phyloP scores from a whole-genome alignment of 2,113 vertebrate species.

The Gymnogyps californianus region DNA sequence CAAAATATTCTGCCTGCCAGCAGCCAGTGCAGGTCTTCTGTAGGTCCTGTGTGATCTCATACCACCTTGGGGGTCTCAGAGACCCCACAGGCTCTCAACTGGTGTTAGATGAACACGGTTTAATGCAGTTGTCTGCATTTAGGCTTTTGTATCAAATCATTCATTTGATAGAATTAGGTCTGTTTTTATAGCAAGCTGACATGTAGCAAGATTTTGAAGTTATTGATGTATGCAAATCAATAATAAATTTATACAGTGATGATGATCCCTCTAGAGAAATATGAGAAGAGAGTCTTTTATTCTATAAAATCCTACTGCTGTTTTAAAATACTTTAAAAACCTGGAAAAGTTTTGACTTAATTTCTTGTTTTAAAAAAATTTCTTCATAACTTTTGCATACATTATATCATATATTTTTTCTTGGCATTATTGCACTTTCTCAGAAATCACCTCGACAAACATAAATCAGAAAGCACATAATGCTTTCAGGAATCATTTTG shows the following conservation, averaged over 20 bases:
- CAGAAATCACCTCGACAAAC: background rate
- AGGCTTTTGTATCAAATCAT: background rate
- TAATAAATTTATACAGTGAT: background rate
- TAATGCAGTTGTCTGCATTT: background rate
- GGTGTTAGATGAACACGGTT: background rate
- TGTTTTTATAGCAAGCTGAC: background rate
- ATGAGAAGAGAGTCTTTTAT: background rate
- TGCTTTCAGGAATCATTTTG: background rate
- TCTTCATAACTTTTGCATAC: background rate
- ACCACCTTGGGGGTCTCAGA: background rate
- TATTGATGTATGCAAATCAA: background rate
- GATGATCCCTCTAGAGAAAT: background rate
- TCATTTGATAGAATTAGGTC: background rate
- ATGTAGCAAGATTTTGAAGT: background rate
- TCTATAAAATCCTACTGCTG: background rate
- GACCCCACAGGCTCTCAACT: background rate
- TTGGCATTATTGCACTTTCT: background rate
- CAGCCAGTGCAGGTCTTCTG: background rate
- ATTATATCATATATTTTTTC: background rate
- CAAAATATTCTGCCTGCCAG: background rate
- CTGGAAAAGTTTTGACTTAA: accelerated
- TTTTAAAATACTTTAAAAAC: background rate
- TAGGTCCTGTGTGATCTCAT: background rate
- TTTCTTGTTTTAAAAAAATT: background rate
- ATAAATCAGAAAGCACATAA: background rate